Evolutionary conservation across 2,797 vertebrate genomes (phyloP), one percentile per base, ranked within the genome.

Genomic region (Cyprinella venusta): DNA sequence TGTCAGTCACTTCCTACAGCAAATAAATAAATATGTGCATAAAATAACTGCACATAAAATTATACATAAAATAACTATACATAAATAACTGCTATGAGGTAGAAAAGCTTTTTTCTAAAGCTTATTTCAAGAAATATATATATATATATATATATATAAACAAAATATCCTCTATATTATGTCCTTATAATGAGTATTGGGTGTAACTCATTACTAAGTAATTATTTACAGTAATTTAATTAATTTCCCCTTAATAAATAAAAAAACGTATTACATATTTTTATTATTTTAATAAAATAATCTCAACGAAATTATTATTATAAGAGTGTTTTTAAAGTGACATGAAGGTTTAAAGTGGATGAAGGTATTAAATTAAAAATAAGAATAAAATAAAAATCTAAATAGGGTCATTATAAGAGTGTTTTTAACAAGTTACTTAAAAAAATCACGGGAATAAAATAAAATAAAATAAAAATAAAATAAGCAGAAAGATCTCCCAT

Each of bases 1-100:
- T 52, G 72, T 92, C 92, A 85, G 92, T 92, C 45, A 90, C 91
- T 93, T 94, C 96, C 96, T 94, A 56, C 12, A 86, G 8, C 5
- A 76, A 15, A 70, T 13, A 26, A 48, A 52, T 52, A 52, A 21
- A 54, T 21, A 21, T 33, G 30, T 33, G 30, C 30, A 33, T 33
- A 33, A 33, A 33, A 33, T 33, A 33, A 33, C 30, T 33, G 30
- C 30, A 26, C 6, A n/a, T n/a, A n/a, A n/a, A n/a, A n/a, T n/a
- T n/a, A 48, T 15, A 52, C 2, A 18, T 52, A 52, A 61, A 15
- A 6, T 48, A 13, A 63, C 48, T 50, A 9, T n/a, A n/a, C n/a
- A n/a, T n/a, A n/a, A n/a, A n/a, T n/a, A n/a, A n/a, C n/a, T 21
- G n/a, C 36, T 18, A 26, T 5, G 6, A 24, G 21, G 19, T 40